These are phyloP conservation scores for Pyrrhosoma nymphula DNA, from an alignment of 2,888 invertebrate genomes.

Conservation along the genomic window DNA sequence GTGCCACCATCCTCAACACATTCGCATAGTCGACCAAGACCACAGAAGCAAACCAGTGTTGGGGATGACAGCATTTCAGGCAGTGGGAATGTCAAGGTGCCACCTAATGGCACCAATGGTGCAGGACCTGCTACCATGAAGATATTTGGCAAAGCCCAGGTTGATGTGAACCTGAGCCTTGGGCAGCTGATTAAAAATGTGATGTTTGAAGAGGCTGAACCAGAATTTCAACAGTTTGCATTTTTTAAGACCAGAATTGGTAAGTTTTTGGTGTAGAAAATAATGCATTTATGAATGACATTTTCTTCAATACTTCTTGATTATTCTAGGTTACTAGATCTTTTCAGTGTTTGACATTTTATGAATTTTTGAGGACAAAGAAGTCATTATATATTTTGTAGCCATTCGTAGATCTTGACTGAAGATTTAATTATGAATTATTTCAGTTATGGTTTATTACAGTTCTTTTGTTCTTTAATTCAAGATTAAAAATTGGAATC, in stretches of 20 bases:
- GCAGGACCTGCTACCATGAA: constrained; percentile 83
- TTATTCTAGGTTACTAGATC: too few relatives aligned
- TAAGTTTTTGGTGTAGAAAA: constrained; percentile 73
- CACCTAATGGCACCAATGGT: constrained; percentile 77
- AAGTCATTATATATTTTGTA: too few relatives aligned
- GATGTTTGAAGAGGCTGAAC: constrained; percentile 97
- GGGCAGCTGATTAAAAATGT: constrained; percentile 96
- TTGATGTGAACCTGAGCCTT: constrained; percentile 96
- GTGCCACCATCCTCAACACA: constrained; percentile 58
- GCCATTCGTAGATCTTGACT: too few relatives aligned
- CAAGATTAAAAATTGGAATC: too few relatives aligned
- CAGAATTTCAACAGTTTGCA: constrained; percentile 98
- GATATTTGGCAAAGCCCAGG: constrained; percentile 90
- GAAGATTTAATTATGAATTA: too few relatives aligned
- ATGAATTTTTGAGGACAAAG: too few relatives aligned
- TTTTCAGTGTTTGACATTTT: too few relatives aligned
- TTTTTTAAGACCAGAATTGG: constrained; percentile 98
- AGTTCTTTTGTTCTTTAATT: too few relatives aligned
- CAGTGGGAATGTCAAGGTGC: constrained; percentile 44
- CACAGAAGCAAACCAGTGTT: constrained; percentile 69
- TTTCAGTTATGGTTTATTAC: too few relatives aligned
- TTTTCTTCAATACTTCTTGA: too few relatives aligned
- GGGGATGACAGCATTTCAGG: constrained; percentile 30
- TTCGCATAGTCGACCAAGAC: constrained; percentile 42
- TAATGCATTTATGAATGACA: too few relatives aligned